These are phyloP conservation scores for Andrena hattorfiana DNA, from an alignment of 2,888 invertebrate genomes.

Conservation along the genomic window DNA sequence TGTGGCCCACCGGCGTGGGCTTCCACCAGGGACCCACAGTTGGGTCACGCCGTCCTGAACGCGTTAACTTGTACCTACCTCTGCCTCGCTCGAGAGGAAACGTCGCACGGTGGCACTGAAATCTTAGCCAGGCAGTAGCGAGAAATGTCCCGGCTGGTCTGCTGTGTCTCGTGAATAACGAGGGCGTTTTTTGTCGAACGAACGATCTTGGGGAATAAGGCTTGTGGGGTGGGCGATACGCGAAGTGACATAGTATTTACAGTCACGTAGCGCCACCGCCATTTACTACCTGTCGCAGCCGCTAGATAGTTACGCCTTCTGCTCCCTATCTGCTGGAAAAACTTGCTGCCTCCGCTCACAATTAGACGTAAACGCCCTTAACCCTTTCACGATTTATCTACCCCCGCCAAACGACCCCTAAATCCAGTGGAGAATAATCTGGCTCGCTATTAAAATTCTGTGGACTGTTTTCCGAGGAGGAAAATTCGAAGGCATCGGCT, in stretches of 20 bases:
- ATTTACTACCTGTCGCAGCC: constrained; percentile 54
- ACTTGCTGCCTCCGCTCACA: constrained; percentile 12
- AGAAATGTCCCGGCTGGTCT: background rate
- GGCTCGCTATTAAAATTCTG: background rate
- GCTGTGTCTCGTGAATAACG: constrained; percentile 28
- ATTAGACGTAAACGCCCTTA: constrained; percentile 38
- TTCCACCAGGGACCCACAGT: no score
- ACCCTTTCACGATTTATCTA: constrained; percentile 30
- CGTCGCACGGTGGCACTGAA: background rate
- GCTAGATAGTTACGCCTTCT: constrained; percentile 44
- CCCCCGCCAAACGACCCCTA: no score
- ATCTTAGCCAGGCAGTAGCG: background rate
- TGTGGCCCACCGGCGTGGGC: no score
- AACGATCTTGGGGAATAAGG: constrained; percentile 27
- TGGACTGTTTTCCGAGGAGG: no score
- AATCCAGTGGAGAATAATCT: background rate
- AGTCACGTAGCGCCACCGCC: constrained; percentile 50
- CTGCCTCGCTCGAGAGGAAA: no score
- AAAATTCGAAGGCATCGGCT: background rate
- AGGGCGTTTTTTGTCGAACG: constrained; percentile 28
- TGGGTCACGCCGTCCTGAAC: no score
- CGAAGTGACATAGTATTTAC: constrained; percentile 52
- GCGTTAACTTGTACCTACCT: no score
- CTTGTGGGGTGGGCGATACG: constrained; percentile 21
- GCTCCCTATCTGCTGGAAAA: constrained; percentile 15